These are phyloP conservation scores for Cecropterus lyciades DNA, from an alignment of 1,140 invertebrate genomes.

Conservation along the genomic window DNA sequence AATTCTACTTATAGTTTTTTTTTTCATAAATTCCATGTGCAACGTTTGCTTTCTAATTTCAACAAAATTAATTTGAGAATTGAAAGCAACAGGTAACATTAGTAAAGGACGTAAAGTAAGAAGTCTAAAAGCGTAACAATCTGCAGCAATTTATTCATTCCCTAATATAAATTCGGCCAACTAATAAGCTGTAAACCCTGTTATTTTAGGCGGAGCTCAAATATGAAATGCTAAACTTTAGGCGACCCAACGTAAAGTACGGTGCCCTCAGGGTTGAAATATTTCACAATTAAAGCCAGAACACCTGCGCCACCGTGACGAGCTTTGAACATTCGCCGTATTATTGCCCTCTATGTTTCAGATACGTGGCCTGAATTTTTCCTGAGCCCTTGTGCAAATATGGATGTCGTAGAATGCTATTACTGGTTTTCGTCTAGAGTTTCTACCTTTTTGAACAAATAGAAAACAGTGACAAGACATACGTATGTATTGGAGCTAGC, in stretches of 20 bases:
- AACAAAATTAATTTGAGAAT: too few species aligned
- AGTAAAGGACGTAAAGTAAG: too few species aligned
- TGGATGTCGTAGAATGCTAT: too few species aligned
- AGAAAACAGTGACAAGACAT: too few species aligned
- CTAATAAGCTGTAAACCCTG: constrained; percentile 24
- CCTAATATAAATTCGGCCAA: constrained; percentile 14
- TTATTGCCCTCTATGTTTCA: constrained; percentile 35
- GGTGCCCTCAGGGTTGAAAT: constrained; percentile 32
- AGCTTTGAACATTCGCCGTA: constrained; percentile 33
- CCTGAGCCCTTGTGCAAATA: neutral
- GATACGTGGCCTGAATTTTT: constrained; percentile 30
- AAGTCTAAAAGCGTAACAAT: constrained; percentile 10
- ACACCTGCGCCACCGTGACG: constrained; percentile 33
- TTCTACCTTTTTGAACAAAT: too few species aligned
- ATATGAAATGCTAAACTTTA: constrained; percentile 35
- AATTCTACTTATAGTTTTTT: too few species aligned
- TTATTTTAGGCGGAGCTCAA: constrained; percentile 26
- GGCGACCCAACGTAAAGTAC: neutral
- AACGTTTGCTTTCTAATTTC: too few species aligned
- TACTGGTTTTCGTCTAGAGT: too few species aligned
- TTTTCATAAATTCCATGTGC: too few species aligned
- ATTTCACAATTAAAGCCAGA: constrained; percentile 34
- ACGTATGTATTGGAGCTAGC: too few species aligned
- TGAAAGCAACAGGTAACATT: too few species aligned
- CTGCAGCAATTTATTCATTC: constrained; percentile 16